These are phyloP conservation scores for Chrysomallon squamiferum DNA, from an alignment of 1,140 invertebrate species.

Conservation along the genomic window DNA sequence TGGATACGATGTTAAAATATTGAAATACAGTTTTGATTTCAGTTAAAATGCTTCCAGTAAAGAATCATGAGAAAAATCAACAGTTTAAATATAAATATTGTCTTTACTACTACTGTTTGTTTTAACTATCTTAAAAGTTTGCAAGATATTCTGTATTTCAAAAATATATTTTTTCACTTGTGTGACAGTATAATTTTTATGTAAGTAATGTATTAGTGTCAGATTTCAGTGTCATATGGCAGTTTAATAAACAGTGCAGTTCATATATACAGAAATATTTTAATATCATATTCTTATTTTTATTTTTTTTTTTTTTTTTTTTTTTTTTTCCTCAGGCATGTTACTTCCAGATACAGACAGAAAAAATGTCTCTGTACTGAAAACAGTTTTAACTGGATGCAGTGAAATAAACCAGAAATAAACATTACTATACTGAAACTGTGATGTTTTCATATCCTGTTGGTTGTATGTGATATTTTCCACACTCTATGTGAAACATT, in stretches of 20 bases:
- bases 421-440: too few relatives aligned
- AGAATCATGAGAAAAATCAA: too few relatives aligned
- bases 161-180: not conserved
- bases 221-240: not conserved
- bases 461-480: too few relatives aligned
- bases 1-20: not conserved
- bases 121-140: too few relatives aligned
- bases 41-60: not conserved
- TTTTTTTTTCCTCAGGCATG: conserved; percentile 54
- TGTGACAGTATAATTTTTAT: not conserved
- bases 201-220: not conserved
- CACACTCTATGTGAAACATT: too few relatives aligned
- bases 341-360: conserved; percentile 62
- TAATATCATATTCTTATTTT: not conserved
- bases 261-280: not conserved
- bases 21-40: not conserved
- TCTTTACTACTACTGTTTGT: too few relatives aligned
- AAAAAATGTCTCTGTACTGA: conserved; percentile 55
- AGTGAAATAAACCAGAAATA: too few relatives aligned
- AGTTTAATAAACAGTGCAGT: not conserved
- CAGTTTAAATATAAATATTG: too few relatives aligned
- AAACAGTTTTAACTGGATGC: too few relatives aligned
- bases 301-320: not conserved
- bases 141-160: not conserved
- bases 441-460: too few relatives aligned